Evolutionary conservation across 2,888 invertebrate species (phyloP).

Genomic region (Melieria picta): DNA sequence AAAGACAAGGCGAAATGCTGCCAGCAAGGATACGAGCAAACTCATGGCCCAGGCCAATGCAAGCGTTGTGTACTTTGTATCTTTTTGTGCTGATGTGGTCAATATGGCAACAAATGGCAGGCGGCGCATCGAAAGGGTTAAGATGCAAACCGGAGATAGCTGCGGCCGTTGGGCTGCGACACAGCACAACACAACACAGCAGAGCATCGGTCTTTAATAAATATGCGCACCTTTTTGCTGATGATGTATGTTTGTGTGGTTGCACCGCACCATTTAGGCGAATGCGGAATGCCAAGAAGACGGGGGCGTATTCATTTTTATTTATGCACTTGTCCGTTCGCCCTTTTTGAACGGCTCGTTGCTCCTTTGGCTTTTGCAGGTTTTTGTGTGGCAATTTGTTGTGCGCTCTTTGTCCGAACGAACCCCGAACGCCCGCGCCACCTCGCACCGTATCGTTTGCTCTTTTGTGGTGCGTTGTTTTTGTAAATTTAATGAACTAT

Average conservation of each 20-base stretch:
- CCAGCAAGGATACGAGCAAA: conserved; percentile 3
- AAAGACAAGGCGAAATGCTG: conserved; percentile 10
- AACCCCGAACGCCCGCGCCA: no score
- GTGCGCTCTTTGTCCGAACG: no score
- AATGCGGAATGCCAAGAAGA: no score
- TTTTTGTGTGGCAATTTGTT: not conserved
- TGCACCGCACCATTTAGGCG: not conserved
- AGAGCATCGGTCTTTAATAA: not conserved
- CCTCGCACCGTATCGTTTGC: not conserved
- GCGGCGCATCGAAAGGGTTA: not conserved
- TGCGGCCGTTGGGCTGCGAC: no score
- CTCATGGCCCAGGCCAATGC: not conserved
- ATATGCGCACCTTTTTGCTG: not conserved
- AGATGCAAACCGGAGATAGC: conserved; percentile 2
- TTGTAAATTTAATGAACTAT: conserved; percentile 57
- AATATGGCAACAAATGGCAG: conserved; percentile 1
- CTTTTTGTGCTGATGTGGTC: conserved; percentile 19
- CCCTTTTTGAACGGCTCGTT: not conserved
- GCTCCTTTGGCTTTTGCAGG: not conserved
- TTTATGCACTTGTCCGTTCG: conserved; percentile 5
- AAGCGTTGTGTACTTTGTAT: no score
- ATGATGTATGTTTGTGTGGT: not conserved
- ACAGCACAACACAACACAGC: not conserved
- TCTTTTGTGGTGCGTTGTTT: not conserved
- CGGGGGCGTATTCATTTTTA: not conserved